Percentiles rank a stretch among this genome's conserved stretches.
Evolutionary conservation across 30 jellyfish, hydroid and myxozoan species (phyloP).

Genomic region (Sanderia malayensis): DNA sequence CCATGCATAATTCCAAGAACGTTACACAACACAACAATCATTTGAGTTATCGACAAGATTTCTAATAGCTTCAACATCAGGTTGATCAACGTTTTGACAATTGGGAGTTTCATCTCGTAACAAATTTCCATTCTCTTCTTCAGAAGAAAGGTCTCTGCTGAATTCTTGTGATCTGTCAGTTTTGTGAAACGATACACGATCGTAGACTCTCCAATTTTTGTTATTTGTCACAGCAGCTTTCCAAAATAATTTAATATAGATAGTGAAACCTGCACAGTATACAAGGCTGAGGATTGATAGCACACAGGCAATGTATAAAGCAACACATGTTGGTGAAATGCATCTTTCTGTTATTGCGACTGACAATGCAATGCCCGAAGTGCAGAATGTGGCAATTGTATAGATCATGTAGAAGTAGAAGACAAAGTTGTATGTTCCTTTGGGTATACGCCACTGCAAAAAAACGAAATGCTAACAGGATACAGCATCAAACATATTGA

Average conservation of each 20-base stretch:
- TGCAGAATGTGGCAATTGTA: constrained; percentile 33
- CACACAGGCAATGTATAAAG: constrained; percentile 25
- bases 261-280: constrained; percentile 33
- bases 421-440: constrained; percentile 25
- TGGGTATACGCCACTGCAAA: constrained; percentile 27
- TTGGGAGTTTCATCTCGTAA: no score
- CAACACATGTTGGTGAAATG: constrained; percentile 31
- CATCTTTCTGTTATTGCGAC: constrained; percentile 33
- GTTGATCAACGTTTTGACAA: no score
- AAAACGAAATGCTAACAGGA: no score
- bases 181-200: constrained; percentile 10
- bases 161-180: no score
- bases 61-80: no score
- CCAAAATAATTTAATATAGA: constrained; percentile 21
- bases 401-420: constrained; percentile 32
- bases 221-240: constrained; percentile 26
- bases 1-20: no score
- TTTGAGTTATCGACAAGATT: no score
- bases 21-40: no score
- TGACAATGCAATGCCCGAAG: constrained; percentile 36
- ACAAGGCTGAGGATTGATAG: constrained; percentile 24
- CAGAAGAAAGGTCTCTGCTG: no score
- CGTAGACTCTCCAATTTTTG: constrained; percentile 18
- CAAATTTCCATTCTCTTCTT: no score
- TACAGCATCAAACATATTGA: no score